phyloP scores from a whole-genome alignment of 2,113 vertebrate species.

The Chlamydotis undulata region DNA sequence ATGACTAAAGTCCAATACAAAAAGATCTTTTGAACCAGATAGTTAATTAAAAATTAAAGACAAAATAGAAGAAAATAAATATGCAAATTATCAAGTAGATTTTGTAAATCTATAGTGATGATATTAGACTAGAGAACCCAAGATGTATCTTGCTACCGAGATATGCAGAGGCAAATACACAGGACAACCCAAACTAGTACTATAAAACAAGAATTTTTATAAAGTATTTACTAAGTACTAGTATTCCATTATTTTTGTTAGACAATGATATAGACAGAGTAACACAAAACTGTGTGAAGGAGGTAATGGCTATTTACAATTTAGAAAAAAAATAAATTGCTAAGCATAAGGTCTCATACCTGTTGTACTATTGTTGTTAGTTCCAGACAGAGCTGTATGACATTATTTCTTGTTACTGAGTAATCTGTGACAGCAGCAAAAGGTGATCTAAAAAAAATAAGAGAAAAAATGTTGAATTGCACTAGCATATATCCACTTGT shows the following conservation, averaged over 20 bases:
- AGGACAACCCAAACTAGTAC: not conserved
- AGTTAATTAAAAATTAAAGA: not conserved
- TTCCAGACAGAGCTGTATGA: conserved; percentile 98
- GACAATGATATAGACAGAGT: not conserved
- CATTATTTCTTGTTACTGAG: conserved; percentile 96
- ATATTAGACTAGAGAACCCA: not conserved
- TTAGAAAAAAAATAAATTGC: not conserved
- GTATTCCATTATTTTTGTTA: not conserved
- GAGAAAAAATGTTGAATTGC: not conserved
- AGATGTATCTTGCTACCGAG: not conserved
- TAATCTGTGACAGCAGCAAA: conserved; percentile 98
- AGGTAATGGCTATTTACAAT: not conserved
- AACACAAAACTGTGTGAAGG: not conserved
- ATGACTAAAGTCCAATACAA: not conserved
- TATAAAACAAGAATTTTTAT: not conserved
- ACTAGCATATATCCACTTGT: not conserved
- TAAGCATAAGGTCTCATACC: conserved; percentile 76
- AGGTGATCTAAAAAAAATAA: conserved; percentile 85
- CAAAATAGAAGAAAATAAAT: not conserved
- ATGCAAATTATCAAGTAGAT: not conserved
- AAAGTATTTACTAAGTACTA: not conserved
- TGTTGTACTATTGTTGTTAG: conserved; percentile 97
- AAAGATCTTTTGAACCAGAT: not conserved
- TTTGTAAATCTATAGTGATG: not conserved
- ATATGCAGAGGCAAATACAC: not conserved